Conservation (phyloP, 1,140 invertebrate species). For the Drosophila virilis region DNA sequence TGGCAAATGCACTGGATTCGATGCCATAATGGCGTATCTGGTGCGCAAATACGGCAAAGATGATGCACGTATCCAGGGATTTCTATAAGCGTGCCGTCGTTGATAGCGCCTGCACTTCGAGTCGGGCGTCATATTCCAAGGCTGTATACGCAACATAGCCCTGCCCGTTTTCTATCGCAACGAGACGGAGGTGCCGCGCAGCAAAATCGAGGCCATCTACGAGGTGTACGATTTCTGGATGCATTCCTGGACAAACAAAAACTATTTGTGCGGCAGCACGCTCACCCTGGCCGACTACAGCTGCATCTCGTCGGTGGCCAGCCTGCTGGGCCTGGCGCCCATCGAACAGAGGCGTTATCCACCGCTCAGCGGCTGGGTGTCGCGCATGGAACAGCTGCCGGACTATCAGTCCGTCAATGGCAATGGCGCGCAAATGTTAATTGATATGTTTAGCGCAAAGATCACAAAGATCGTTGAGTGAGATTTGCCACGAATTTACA, state of each 20-base stretch:
- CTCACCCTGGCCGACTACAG: slow-evolving; percentile 87
- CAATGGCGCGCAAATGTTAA: slow-evolving; percentile 71
- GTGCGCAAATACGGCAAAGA: slow-evolving; percentile 86
- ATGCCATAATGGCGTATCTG: slow-evolving; percentile 87
- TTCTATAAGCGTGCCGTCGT: slow-evolving; percentile 85
- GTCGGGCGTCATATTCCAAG: slow-evolving; percentile 86
- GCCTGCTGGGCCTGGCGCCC: slow-evolving; percentile 67
- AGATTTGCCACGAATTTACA: not conserved
- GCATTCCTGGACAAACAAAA: slow-evolving; percentile 84
- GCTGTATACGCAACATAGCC: slow-evolving; percentile 84
- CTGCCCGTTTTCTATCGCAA: slow-evolving; percentile 59
- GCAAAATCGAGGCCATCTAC: slow-evolving; percentile 82
- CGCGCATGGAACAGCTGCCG: slow-evolving; percentile 49
- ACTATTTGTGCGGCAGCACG: slow-evolving; percentile 84
- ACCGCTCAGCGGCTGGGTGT: slow-evolving; percentile 66
- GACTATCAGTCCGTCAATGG: slow-evolving; percentile 64
- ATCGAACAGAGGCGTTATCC: slow-evolving; percentile 73
- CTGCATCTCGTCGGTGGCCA: slow-evolving; percentile 81
- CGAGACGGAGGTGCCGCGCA: slow-evolving; percentile 50
- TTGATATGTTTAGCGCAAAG: slow-evolving; percentile 69
- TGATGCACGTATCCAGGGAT: slow-evolving; percentile 86
- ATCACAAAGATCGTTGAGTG: slow-evolving; percentile 67
- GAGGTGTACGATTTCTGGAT: slow-evolving; percentile 85
- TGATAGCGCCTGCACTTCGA: slow-evolving; percentile 87
- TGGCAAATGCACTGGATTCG: slow-evolving; percentile 86